Base-by-base conservation (phyloP, 2,113 vertebrate genomes). In the Apodemus sylvaticus region DNA sequence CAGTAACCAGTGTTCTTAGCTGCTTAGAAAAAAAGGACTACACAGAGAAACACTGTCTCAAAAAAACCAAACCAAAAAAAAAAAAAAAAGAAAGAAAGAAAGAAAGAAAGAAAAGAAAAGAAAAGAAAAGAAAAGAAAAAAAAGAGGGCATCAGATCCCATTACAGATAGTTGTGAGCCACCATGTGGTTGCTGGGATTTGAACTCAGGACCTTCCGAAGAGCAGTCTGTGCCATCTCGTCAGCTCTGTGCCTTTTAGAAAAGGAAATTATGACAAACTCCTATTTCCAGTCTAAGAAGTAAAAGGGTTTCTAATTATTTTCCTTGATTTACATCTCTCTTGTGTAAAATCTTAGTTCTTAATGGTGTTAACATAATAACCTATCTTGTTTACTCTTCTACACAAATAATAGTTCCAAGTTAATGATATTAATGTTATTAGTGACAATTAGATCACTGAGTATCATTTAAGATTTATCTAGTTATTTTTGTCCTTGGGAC, bases 391-490 rank as follows among this genome's bases (percentile, higher is more conserved):
- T 91, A 91, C 91, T n/a, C 68, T 83, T 62, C 62, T 60, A 9
- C 29, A 85, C 42, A 91, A 48, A 71, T 51, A 60, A 60, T 31
- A 82, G 77, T 68, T 45, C 92, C 86, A 78, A 62, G 48, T 70
- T 77, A 86, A 86, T 53, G 85, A 58, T 51, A 78, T 16, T 55
- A 36, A 42, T 45, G 64, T 90, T 90, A 96, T 53, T 96, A 89
- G 31, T 90, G 87, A 93, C 71, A 88, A 77, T 89, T 60, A 90
- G 71, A 81, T 93, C 36, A 82, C 45, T 20, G 29, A 94, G 92
- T 89, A 86, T 39, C 89, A 86, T 78, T 95, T 92, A 93, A 94
- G 45, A 96, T 94, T 96, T 96, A 95, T 93, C 92, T 77, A 95
- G 48, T 88, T 96, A 70, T 91, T 95, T 93, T 91, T 71, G 81